Evolutionary conservation across 2,888 invertebrate species (phyloP).

Genomic region (Parochlus steinenii): DNA sequence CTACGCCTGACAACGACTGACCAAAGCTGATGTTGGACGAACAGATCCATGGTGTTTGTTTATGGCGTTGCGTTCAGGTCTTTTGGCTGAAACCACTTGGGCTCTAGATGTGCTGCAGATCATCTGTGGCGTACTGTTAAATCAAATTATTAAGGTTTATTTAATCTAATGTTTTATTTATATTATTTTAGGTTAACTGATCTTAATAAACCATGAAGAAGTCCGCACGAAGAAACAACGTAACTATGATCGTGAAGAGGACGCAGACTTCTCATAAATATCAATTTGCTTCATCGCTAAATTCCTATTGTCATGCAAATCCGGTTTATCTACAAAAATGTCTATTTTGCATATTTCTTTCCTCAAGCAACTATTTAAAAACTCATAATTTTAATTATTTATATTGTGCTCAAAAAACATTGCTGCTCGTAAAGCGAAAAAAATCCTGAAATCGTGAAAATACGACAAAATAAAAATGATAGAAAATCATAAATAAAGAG

Average conservation of each 20-base stretch:
- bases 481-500: too few species aligned
- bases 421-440: too few species aligned
- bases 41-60: slow-evolving; percentile 95
- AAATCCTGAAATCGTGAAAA: too few species aligned
- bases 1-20: slow-evolving; percentile 73
- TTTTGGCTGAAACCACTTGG: slow-evolving; percentile 93
- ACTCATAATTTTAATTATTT: too few species aligned
- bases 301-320: too few species aligned
- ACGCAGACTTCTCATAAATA: slow-evolving; percentile 63
- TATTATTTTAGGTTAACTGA: slow-evolving; percentile 75
- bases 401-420: too few species aligned
- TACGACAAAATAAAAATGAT: too few species aligned
- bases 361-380: too few species aligned
- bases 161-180: slow-evolving; percentile 76
- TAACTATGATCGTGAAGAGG: slow-evolving; percentile 76
- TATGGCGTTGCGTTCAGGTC: slow-evolving; percentile 93
- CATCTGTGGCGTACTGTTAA: slow-evolving; percentile 84
- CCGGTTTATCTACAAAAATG: too few species aligned
- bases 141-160: slow-evolving; percentile 84
- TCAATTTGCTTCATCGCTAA: too few species aligned
- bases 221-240: slow-evolving; percentile 67
- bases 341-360: too few species aligned
- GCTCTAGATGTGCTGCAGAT: slow-evolving; percentile 94
- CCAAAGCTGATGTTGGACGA: slow-evolving; percentile 71
- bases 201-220: slow-evolving; percentile 81